Evolutionary conservation across 2,888 invertebrate species (phyloP).

Genomic region (Synanthedon formicaeformis): DNA sequence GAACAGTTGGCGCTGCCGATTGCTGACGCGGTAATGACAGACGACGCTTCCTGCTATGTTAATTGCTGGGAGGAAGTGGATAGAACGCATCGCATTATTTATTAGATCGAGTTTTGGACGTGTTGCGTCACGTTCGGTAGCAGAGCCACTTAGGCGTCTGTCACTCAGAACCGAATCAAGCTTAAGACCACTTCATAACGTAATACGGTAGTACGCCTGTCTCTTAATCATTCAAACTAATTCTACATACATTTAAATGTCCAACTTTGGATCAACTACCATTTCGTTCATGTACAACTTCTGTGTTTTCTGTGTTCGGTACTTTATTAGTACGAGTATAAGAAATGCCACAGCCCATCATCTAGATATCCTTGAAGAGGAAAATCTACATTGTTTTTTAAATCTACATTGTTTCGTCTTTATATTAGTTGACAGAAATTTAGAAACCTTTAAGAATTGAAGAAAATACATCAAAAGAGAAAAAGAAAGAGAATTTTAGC

Average conservation of each 20-base stretch:
- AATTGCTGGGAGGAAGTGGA: slow-evolving; percentile 61
- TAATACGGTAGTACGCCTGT: slow-evolving; percentile 64
- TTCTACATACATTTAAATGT: slow-evolving; percentile 58
- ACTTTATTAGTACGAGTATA: too few species aligned
- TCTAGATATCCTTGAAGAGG: too few species aligned
- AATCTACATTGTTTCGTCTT: too few species aligned
- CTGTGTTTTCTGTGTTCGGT: too few species aligned
- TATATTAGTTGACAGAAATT: too few species aligned
- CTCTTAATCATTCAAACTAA: slow-evolving; percentile 45
- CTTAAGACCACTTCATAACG: slow-evolving; percentile 63
- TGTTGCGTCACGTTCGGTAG: slow-evolving; percentile 45
- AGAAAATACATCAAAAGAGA: too few species aligned
- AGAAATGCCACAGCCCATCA: too few species aligned
- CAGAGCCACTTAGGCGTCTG: slow-evolving; percentile 56
- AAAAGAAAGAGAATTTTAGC: too few species aligned
- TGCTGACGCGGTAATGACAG: slow-evolving; percentile 67
- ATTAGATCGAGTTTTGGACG: slow-evolving; percentile 53
- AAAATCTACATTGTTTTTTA: too few species aligned
- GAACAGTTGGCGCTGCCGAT: slow-evolving; percentile 52
- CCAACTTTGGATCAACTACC: slow-evolving; percentile 22
- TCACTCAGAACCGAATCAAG: slow-evolving; percentile 51
- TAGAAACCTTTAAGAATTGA: too few species aligned
- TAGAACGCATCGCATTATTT: slow-evolving; percentile 57
- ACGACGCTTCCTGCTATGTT: slow-evolving; percentile 61
- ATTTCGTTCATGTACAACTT: too few species aligned